Base-by-base conservation (phyloP, 2,888 invertebrate genomes). In the Leptopilina myrica region DNA sequence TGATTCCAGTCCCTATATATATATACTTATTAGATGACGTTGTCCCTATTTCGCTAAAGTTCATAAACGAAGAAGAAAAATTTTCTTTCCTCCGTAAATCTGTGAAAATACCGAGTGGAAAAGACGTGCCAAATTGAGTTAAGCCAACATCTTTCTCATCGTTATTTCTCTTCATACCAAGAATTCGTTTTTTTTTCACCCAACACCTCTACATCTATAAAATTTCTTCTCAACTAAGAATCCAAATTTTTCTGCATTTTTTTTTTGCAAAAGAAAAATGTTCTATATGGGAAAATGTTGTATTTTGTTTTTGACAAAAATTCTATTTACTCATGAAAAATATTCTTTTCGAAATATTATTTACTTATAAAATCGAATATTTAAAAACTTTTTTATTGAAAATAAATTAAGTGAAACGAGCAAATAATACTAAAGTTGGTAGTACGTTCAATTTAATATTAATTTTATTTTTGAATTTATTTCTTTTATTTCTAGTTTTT, bases 1-100 rank as follows among this genome's bases (percentile, higher is more conserved):
- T 81, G 82, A 84, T 78, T 53, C 53, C 53, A 14, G 33, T 73
- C 33, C n/a, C 53, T 73, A 26, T 33, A 53, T 73, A 73, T 67
- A 12, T 46, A 11, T 67, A 67, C 46, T 46, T 67, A 46, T 67
- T 67, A 73, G 26, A 53, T 73, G 73, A 73, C 56, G 33, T n/a
- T 73, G 40, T 56, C 73, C 56, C 56, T 73, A n/a, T 73, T 56
- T 40, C 33, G 56, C 73, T 33, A 73, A 73, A n/a, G 8, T n/a
- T 40, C 56, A 56, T 33, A 56, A 56, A 73, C 33, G 53, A 73
- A 73, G 73, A 56, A n/a, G n/a, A 53, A 73, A 33, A 53, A 53
- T 53, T 8, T 73, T n/a, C 14, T 64, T 64, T 64, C 26, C 33
- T 56, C 53, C n/a, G 33, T 40, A 73, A 53, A 73, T 26, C 53